Percentiles rank a stretch among this genome's conserved stretches.
These are phyloP conservation scores for Prunella strophiata DNA, from an alignment of 2,797 vertebrate genomes.

Conservation along the genomic window DNA sequence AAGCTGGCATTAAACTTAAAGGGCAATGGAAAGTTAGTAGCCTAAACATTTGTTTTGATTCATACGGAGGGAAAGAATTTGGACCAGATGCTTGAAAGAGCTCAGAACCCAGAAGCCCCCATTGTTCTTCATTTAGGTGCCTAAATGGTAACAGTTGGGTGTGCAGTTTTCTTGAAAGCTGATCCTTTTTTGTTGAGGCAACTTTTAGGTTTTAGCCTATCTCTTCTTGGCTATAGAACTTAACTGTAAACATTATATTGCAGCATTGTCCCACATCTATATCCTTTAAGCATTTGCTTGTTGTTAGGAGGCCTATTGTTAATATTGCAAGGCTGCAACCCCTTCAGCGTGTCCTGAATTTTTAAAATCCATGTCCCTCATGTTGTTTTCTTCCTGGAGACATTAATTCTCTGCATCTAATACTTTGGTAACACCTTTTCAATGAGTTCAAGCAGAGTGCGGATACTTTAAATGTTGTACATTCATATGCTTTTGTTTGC, in stretches of 20 bases:
- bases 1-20: constrained; percentile 54
- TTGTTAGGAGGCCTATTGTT: constrained; percentile 1
- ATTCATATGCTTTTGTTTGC: not conserved
- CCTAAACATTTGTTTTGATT: constrained; percentile 71
- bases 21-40: constrained; percentile 64
- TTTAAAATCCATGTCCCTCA: not conserved
- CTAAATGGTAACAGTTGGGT: constrained; percentile 62
- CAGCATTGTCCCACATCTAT: not conserved
- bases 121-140: constrained; percentile 70
- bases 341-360: not conserved
- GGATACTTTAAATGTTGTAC: not conserved
- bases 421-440: not conserved
- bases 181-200: constrained; percentile 44
- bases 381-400: not conserved
- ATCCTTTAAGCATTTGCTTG: constrained; percentile 25
- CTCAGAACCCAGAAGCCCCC: constrained; percentile 44
- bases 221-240: constrained; percentile 30
- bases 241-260: constrained; percentile 30
- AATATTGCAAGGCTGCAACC: not conserved
- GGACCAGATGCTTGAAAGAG: constrained; percentile 65
- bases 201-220: constrained; percentile 46
- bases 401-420: not conserved
- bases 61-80: constrained; percentile 65
- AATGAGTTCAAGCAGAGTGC: not conserved
- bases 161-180: constrained; percentile 46